Base-by-base conservation (phyloP, 2,113 vertebrate species). In the Furnarius figulus region DNA sequence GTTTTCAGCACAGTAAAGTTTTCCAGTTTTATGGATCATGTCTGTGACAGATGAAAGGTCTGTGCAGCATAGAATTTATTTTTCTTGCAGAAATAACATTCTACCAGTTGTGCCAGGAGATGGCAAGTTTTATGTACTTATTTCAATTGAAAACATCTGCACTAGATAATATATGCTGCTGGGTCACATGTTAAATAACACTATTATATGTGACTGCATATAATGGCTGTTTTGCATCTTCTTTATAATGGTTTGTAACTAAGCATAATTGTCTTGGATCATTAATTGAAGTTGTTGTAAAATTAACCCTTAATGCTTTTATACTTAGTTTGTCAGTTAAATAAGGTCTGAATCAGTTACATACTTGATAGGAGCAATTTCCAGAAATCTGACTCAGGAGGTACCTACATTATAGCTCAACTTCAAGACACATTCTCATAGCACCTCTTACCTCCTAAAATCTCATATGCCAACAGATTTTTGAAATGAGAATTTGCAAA, bases 111-210 rank as follows among this genome's bases (percentile, higher is more conserved):
- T 93, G 65, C 85, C 67, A 95, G 66, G 55, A 93, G 80, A 95
- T 74, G 37, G 91, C 61, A 88, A 97, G 73, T 91, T 93, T 95
- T 96, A 92, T 93, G 63, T 42, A 55, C 42, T 90, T 96, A 76
- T 93, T 91, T 82, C 79, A 87, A 33, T 20, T 92, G 91, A 86
- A 95, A 97, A 94, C 87, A 95, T 96, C 89, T 97, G 93, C 74
- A 89, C 63, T 72, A 75, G 71, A 80, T 91, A 94, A 87, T 61
- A 68, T 75, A 89, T 94, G 82, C 72, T 2, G 4, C 55, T 53
- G 68, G 82, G 85, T 97, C 90, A 88, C 77, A 95, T 77, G 49
- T 96, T 95, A 95, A 95, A 84, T 94, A 92, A 95, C 59, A 84
- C 66, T 76, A n/a, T 82, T 81, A 72, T 87, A 94, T 85, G 65